Percentiles rank a stretch among this genome's conserved stretches.
Conservation (phyloP, 2,797 vertebrate genomes). For the Sandelia bainsii region DNA sequence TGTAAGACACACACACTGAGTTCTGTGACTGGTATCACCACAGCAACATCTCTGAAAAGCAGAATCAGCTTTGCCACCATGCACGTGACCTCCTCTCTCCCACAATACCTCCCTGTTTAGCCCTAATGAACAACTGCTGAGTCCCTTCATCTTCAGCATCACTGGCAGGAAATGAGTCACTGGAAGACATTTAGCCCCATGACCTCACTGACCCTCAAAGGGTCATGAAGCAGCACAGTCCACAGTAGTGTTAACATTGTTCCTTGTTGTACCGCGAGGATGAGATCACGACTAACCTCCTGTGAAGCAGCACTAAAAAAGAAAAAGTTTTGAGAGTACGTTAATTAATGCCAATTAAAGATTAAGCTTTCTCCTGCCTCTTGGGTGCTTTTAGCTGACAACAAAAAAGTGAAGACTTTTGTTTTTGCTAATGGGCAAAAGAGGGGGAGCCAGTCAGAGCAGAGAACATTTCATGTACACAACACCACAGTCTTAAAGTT, state of each 20-base stretch:
- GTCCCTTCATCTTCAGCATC: conserved; percentile 50
- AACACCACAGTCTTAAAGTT: background rate
- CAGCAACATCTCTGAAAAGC: conserved; percentile 47
- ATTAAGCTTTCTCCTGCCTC: conserved; percentile 3
- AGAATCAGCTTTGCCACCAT: conserved; percentile 33
- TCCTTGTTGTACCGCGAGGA: conserved; percentile 35
- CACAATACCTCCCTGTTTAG: conserved; percentile 74
- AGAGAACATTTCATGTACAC: conserved; percentile 3
- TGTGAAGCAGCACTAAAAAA: background rate
- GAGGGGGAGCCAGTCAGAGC: background rate
- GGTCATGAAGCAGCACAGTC: conserved; percentile 61
- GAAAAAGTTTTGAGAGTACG: conserved; percentile 4
- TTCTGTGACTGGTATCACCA: conserved; percentile 40
- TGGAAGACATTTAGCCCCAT: conserved; percentile 65
- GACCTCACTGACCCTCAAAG: conserved; percentile 48
- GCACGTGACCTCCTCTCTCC: conserved; percentile 48
- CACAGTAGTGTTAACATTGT: conserved; percentile 63
- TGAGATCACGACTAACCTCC: conserved; percentile 29
- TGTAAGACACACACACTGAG: conserved; percentile 18
- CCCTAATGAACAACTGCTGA: conserved; percentile 69
- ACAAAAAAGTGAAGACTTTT: conserved; percentile 6
- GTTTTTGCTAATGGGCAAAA: background rate
- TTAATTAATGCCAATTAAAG: conserved; percentile 44
- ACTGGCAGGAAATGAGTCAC: conserved; percentile 75
- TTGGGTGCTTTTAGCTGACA: conserved; percentile 5